Conservation (phyloP, 2,888 invertebrate species). For the Clitarchus hookeri region DNA sequence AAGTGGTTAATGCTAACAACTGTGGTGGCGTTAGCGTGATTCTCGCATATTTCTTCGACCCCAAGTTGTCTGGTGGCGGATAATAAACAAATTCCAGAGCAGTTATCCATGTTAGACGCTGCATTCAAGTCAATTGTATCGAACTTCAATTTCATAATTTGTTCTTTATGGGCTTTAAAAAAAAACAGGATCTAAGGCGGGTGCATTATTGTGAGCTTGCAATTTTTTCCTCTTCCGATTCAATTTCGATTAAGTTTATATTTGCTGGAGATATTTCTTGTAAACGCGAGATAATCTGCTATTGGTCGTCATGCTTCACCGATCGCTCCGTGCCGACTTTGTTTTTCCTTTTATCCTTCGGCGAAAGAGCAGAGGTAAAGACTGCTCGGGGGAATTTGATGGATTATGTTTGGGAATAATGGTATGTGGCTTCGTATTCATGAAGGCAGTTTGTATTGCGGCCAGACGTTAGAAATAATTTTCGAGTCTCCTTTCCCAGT, state of each 20-base stretch:
- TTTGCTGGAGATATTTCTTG: background rate
- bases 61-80: too few relatives aligned
- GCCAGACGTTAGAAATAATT: background rate
- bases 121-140: too few relatives aligned
- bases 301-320: background rate
- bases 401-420: background rate
- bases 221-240: background rate
- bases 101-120: too few relatives aligned
- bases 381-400: background rate
- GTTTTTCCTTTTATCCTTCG: background rate
- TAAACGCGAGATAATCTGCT: background rate
- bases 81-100: too few relatives aligned
- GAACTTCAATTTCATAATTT: too few relatives aligned
- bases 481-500: background rate
- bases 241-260: background rate
- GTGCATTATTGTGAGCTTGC: too few relatives aligned
- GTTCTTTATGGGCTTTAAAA: too few relatives aligned
- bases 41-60: too few relatives aligned
- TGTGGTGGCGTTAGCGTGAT: too few relatives aligned
- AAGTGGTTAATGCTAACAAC: too few relatives aligned
- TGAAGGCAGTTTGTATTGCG: constrained; percentile 14
- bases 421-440: background rate
- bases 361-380: background rate
- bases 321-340: background rate
- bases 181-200: too few relatives aligned